Percentiles rank a stretch among this genome's conserved stretches.
phyloP scores from a whole-genome alignment of 2,888 invertebrate genomes.

The Brassicogethes aeneus region DNA sequence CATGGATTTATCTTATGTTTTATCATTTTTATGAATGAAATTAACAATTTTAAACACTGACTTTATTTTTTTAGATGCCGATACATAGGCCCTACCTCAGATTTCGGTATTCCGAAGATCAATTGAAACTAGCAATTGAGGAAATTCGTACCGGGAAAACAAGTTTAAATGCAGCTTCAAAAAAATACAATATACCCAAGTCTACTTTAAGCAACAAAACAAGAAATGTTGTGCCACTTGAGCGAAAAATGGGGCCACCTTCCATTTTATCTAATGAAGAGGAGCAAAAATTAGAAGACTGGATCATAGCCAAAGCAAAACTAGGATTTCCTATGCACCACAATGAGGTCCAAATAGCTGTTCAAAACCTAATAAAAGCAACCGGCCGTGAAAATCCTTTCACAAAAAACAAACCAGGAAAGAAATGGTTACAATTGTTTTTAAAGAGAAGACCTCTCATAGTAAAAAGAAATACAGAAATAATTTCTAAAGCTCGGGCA shows the following conservation, averaged over 20 bases:
- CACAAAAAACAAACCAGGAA: constrained; percentile 19
- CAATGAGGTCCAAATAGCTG: constrained; percentile 12
- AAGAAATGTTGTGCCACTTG: constrained; percentile 6
- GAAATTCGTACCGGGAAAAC: no score
- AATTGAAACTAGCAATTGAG: no score
- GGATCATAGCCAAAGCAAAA: constrained; percentile 14
- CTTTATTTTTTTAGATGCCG: no score
- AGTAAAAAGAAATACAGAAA: constrained; percentile 16
- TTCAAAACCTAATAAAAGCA: no score
- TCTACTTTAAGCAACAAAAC: constrained; percentile 10
- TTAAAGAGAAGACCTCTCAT: constrained; percentile 22
- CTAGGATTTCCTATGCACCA: constrained; percentile 17
- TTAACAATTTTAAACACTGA: no score
- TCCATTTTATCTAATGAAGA: constrained; percentile 10
- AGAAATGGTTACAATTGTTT: constrained; percentile 24
- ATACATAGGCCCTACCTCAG: no score
- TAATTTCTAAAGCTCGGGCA: constrained; percentile 20
- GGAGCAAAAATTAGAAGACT: constrained; percentile 12
- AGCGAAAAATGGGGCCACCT: constrained; percentile 13
- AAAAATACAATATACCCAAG: constrained; percentile 12
- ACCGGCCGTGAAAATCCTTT: no score
- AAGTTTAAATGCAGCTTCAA: constrained; percentile 6
- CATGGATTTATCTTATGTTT: no score
- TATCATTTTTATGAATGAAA: no score
- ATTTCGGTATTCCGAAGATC: no score